Percentiles rank a stretch among this genome's conserved stretches.
phyloP scores from a whole-genome alignment of 2,113 vertebrate species.

The Haplochromis burtoni region DNA sequence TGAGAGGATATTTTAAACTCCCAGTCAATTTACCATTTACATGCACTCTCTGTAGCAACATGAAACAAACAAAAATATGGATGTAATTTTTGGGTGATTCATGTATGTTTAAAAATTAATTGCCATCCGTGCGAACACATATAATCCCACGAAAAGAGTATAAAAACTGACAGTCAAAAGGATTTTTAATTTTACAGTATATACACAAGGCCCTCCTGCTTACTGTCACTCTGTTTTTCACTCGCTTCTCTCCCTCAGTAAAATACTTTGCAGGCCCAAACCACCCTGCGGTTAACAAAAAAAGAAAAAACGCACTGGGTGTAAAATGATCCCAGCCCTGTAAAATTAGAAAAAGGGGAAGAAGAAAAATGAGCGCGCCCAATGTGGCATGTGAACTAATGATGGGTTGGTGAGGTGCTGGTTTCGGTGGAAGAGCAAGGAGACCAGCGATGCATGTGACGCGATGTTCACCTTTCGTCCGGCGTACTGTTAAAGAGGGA shows the following conservation, averaged over 20 bases:
- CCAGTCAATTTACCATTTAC: neutral
- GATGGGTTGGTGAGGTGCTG: constrained; percentile 46
- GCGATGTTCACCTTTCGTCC: constrained; percentile 49
- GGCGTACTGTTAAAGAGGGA: constrained; percentile 23
- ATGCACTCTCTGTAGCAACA: neutral
- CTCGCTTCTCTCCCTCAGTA: neutral
- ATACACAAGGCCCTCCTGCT: neutral
- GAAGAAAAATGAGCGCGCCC: constrained; percentile 27
- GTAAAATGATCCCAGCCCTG: constrained; percentile 59
- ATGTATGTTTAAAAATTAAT: neutral
- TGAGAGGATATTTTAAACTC: neutral
- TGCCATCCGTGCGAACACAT: neutral
- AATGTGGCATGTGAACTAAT: constrained; percentile 57
- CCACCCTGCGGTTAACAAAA: constrained; percentile 48
- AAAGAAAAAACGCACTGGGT: constrained; percentile 29
- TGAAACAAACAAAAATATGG: neutral
- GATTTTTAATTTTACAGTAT: neutral
- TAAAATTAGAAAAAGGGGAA: constrained; percentile 57
- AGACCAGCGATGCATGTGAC: constrained; percentile 7
- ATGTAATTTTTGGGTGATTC: neutral
- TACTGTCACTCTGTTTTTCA: neutral
- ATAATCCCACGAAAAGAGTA: neutral
- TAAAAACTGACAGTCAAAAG: neutral
- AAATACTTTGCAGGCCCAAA: constrained; percentile 43
- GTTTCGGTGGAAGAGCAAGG: constrained; percentile 13